Evolutionary conservation across 2,797 vertebrate genomes (phyloP).

Genomic region (Trematomus bernacchii): DNA sequence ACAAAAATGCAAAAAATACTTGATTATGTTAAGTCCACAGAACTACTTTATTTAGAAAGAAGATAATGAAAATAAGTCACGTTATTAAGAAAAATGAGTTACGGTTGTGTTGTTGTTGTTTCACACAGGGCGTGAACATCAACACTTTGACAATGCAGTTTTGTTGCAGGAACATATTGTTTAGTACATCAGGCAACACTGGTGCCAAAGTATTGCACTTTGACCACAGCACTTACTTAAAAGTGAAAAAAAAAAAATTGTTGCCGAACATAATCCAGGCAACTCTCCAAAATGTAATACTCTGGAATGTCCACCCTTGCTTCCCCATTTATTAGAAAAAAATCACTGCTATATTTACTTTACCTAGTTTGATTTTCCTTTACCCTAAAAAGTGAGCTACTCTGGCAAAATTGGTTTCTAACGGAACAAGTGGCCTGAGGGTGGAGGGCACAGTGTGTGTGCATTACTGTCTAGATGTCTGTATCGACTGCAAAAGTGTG

Average conservation of each 20-base stretch:
- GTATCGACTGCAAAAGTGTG: not conserved
- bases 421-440: constrained; percentile 1
- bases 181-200: too few relatives aligned
- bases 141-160: too few relatives aligned
- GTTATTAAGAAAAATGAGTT: too few relatives aligned
- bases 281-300: not conserved
- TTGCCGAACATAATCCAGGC: not conserved
- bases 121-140: too few relatives aligned
- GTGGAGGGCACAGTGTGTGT: not conserved
- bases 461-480: not conserved
- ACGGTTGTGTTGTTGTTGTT: too few relatives aligned
- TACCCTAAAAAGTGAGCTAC: not conserved
- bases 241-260: not conserved
- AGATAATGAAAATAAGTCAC: too few relatives aligned
- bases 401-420: not conserved
- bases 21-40: too few relatives aligned
- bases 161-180: too few relatives aligned
- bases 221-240: not conserved
- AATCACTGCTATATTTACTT: constrained; percentile 1
- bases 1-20: too few relatives aligned
- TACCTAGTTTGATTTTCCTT: constrained; percentile 8
- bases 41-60: too few relatives aligned
- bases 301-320: not conserved
- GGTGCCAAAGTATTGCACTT: not conserved
- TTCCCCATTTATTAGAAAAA: constrained; percentile 13